Evolutionary conservation across 2,797 vertebrate species (phyloP).

Genomic region (Alca torda): DNA sequence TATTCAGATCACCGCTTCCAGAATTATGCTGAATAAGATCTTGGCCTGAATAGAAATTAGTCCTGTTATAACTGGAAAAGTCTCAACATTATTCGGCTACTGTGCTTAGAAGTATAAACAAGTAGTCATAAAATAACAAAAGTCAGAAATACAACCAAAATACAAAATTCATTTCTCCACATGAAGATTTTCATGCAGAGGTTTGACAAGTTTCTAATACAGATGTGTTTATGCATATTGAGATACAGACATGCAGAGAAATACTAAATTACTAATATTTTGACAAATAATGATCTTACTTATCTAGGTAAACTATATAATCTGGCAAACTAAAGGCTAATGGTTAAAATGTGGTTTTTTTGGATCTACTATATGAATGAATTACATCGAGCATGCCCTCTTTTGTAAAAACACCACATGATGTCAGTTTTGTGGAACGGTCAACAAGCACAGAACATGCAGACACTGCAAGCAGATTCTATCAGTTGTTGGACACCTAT

Average conservation of each 20-base stretch:
- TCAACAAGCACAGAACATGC: background rate
- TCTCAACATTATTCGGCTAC: background rate
- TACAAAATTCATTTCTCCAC: background rate
- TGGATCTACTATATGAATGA: background rate
- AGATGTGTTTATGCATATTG: background rate
- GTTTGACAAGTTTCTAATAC: background rate
- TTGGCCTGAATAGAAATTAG: conserved; percentile 78
- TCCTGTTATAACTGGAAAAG: background rate
- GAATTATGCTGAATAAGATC: conserved; percentile 84
- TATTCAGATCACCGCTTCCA: conserved; percentile 79
- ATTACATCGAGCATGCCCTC: background rate
- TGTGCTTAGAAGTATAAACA: background rate
- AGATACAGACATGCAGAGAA: background rate
- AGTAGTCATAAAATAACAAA: background rate
- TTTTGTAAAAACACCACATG: background rate
- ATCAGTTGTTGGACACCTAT: background rate
- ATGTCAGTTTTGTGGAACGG: background rate
- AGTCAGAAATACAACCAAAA: background rate
- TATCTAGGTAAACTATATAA: background rate
- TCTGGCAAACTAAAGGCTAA: background rate
- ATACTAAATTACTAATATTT: background rate
- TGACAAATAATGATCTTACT: background rate
- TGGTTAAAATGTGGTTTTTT: background rate
- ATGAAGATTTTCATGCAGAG: background rate
- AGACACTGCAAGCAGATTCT: background rate